A percentile compares a stretch with the other conserved stretches of the same genome.
Evolutionary conservation across 2,888 invertebrate genomes (phyloP).

Genomic region (Cynaeus angustus): DNA sequence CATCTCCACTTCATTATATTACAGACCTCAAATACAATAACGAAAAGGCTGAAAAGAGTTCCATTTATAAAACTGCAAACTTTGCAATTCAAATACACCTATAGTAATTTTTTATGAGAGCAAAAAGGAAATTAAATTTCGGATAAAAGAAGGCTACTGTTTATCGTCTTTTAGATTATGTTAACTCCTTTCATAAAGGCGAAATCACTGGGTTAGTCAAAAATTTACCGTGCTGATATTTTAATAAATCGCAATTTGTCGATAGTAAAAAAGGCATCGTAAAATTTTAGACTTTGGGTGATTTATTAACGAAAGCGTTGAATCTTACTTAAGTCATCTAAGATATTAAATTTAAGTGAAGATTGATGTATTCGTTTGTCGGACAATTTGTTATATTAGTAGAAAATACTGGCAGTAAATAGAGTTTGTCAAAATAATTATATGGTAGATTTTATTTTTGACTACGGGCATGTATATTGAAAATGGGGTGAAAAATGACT

Average conservation of each 20-base stretch:
- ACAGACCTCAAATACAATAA: slow-evolving; percentile 9
- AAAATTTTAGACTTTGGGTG: not conserved
- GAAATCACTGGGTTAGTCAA: not conserved
- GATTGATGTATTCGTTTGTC: no score
- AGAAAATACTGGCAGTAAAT: no score
- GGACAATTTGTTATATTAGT: no score
- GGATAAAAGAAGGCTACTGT: slow-evolving; percentile 19
- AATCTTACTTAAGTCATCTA: no score
- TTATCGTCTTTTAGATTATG: slow-evolving; percentile 6
- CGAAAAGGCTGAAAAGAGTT: slow-evolving; percentile 16
- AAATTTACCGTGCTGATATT: slow-evolving; percentile 1
- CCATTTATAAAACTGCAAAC: slow-evolving; percentile 13
- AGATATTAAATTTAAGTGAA: no score
- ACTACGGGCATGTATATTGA: no score
- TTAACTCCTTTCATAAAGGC: slow-evolving; percentile 2
- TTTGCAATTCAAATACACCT: slow-evolving; percentile 35
- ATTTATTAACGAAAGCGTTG: no score
- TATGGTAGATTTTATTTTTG: no score
- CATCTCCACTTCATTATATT: not conserved
- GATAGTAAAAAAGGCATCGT: not conserved
- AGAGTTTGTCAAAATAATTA: no score
- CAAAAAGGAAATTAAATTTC: slow-evolving; percentile 24
- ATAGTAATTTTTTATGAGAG: slow-evolving; percentile 17
- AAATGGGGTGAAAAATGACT: no score
- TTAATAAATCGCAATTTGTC: not conserved